Conservation (phyloP, 2,797 vertebrate genomes). For the Phataginus tetradactyla region DNA sequence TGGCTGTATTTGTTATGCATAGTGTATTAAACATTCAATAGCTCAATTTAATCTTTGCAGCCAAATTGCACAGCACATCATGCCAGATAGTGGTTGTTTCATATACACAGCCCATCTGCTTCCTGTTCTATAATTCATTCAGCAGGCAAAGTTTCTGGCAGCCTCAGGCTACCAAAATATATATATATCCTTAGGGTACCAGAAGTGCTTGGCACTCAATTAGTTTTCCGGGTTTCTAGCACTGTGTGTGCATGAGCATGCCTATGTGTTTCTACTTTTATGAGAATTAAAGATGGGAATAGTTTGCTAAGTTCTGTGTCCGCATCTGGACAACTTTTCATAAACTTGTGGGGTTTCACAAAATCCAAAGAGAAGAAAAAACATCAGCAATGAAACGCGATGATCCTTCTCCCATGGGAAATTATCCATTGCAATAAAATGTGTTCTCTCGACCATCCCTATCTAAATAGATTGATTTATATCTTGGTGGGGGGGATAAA, state of each 20-base stretch:
- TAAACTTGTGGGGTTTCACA: constrained; percentile 67
- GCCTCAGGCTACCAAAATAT: constrained; percentile 81
- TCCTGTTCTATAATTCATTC: constrained; percentile 91
- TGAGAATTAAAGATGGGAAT: constrained; percentile 62
- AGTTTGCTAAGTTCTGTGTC: constrained; percentile 63
- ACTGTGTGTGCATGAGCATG: constrained; percentile 6
- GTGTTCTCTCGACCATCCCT: constrained; percentile 66
- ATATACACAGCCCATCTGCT: constrained; percentile 90
- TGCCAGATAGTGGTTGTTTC: constrained; percentile 90
- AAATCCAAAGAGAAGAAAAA: constrained; percentile 45
- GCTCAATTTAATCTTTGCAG: constrained; percentile 91
- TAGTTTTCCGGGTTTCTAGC: constrained; percentile 64
- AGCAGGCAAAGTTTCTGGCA: constrained; percentile 88
- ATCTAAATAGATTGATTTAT: constrained; percentile 79
- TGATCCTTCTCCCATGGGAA: constrained; percentile 65
- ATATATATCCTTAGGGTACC: constrained; percentile 68
- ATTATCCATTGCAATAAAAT: constrained; percentile 72
- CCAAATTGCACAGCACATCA: constrained; percentile 89
- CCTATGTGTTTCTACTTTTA: constrained; percentile 58
- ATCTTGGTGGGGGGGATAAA: constrained; percentile 63
- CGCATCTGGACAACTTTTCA: constrained; percentile 73
- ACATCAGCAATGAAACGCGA: constrained; percentile 50
- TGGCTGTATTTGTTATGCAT: constrained; percentile 91
- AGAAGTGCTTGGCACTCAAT: constrained; percentile 75
- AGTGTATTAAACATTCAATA: constrained; percentile 93